Evolutionary conservation across 1,140 invertebrate genomes (phyloP).

Genomic region (Sycophaga agraensis): DNA sequence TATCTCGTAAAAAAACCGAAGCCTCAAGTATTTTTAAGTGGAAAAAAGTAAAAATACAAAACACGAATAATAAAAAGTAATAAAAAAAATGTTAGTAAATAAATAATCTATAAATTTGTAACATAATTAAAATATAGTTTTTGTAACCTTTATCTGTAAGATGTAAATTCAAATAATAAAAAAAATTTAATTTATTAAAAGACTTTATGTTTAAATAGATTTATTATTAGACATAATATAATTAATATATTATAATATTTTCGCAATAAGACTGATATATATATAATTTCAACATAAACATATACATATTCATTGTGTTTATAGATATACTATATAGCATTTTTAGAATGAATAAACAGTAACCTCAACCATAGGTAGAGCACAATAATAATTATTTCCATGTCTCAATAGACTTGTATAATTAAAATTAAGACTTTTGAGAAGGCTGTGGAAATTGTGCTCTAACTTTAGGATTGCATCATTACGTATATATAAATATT

Average conservation of each 20-base stretch:
- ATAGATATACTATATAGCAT: slow-evolving; percentile 13
- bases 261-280: slow-evolving; percentile 10
- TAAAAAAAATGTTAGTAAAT: not conserved
- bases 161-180: too few species aligned
- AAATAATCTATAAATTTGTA: not conserved
- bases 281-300: slow-evolving; percentile 22
- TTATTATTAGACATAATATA: slow-evolving; percentile 24
- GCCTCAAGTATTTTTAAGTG: not conserved
- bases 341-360: slow-evolving; percentile 19
- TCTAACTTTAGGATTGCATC: not conserved
- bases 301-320: slow-evolving; percentile 18
- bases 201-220: slow-evolving; percentile 27
- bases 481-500: slow-evolving; percentile 17
- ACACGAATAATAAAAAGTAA: not conserved
- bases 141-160: too few species aligned
- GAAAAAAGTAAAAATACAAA: not conserved
- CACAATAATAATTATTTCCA: slow-evolving; percentile 7
- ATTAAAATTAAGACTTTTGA: slow-evolving; percentile 4
- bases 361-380: slow-evolving; percentile 10
- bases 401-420: slow-evolving; percentile 18
- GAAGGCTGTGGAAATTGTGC: slow-evolving; percentile 19
- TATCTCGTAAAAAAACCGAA: not conserved
- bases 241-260: too few species aligned
- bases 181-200: too few species aligned
- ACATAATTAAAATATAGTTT: not conserved